Base-by-base conservation (phyloP, 2,113 vertebrate genomes). In the Macrotis lagotis region DNA sequence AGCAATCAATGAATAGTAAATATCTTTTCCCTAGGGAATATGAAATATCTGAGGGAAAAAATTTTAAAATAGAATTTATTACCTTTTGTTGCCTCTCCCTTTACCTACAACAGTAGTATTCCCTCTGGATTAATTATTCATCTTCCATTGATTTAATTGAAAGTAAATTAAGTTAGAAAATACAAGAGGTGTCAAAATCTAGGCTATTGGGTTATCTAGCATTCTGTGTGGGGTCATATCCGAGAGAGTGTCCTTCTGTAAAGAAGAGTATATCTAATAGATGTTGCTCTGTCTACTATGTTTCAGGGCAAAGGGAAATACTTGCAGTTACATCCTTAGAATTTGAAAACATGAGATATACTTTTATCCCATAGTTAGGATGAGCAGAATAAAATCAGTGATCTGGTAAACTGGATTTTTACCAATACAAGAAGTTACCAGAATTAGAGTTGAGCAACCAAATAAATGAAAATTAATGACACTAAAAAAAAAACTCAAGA, bases 321-420 rank as follows among this genome's bases (percentile, higher is more conserved):
- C 47, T 44, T 51, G 50, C 28, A 12, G 47, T 1, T 89, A 53
- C 44, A 83, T 44, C 51, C 49, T 59, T 9, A 12, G 31, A 14
- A 25, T 24, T 1, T 1, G 0, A 2, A 90, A 9, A 2, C 3
- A 6, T 28, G 3, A 4, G 31, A 25, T 3, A 9, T 91, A 37
- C 16, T 49, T 51, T 48, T 44, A 24, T 19, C 1, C 1, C 25
- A 31, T 0, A 4, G 10, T n/a, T 8, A 14, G 53, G 1, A 11
- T 9, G 12, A 0, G 9, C 10, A 25, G 25, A 74, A 3, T 8
- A 25, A 10, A 28, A 48, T 48, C 12, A 90, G 28, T 14, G 25
- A 7, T 44, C 11, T 83, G 66, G 16, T 83, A 83, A 31, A 52
- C 37, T 53, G n/a, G 8, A 8, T 49, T 90, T 92, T 51, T 25